Evolutionary conservation across 2,797 vertebrate genomes (phyloP).

Genomic region (Bucorvus abyssinicus): DNA sequence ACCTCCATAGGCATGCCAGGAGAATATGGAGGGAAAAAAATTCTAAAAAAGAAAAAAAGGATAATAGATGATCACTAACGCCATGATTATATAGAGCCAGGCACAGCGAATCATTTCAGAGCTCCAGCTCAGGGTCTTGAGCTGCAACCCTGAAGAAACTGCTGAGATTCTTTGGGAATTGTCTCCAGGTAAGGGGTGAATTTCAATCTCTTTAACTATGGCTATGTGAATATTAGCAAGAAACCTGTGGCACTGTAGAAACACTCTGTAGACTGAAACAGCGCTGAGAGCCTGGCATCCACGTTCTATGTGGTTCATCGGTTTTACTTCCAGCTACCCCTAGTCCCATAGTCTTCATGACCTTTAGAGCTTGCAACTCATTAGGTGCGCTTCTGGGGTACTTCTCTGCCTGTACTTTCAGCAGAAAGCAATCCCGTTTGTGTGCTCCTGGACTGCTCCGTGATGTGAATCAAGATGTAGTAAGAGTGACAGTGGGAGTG

Average conservation of each 20-base stretch:
- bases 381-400: background rate
- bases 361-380: background rate
- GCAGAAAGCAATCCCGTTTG: background rate
- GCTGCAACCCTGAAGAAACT: slow-evolving; percentile 5
- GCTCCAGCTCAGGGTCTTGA: background rate
- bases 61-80: background rate
- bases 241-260: background rate
- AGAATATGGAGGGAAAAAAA: background rate
- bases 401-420: background rate
- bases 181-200: background rate
- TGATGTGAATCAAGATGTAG: background rate
- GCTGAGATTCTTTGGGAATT: background rate
- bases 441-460: background rate
- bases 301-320: accelerated
- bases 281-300: background rate
- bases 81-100: background rate
- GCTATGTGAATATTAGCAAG: background rate
- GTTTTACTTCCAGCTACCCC: background rate
- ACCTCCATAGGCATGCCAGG: background rate
- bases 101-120: background rate
- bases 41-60: accelerated
- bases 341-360: background rate
- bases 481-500: background rate
- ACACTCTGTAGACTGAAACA: background rate
- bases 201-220: background rate